A percentile compares a stretch with the other conserved stretches of the same genome.
Evolutionary conservation across 2,113 vertebrate species (phyloP).

Genomic region (Ophthalmolycus amberensis): DNA sequence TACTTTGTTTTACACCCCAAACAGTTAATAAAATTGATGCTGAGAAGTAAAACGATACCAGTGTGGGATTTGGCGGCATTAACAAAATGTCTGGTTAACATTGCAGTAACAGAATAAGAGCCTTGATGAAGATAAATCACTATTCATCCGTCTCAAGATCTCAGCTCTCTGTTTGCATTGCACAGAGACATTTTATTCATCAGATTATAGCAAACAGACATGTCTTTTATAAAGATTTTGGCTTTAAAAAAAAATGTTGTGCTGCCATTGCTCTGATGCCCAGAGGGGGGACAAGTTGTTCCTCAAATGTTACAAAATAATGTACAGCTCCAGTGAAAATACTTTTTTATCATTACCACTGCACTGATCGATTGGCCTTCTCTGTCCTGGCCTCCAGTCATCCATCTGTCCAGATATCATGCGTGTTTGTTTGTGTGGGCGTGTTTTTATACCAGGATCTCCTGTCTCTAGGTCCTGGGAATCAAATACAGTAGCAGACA

Average conservation of each 20-base stretch:
- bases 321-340: constrained; percentile 14
- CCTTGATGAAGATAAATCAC: constrained; percentile 1
- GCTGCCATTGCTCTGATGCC: not conserved
- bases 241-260: not conserved
- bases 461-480: constrained; percentile 62
- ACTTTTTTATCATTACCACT: constrained; percentile 33
- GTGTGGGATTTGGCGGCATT: not conserved
- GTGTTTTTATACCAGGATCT: constrained; percentile 53
- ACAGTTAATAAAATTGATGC: constrained; percentile 3
- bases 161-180: constrained; percentile 2
- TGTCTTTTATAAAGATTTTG: not conserved
- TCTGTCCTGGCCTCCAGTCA: constrained; percentile 16
- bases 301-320: constrained; percentile 7
- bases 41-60: constrained; percentile 1
- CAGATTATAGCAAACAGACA: not conserved
- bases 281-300: constrained; percentile 22
- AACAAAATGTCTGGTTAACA: not conserved
- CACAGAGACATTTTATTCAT: not conserved
- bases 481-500: constrained; percentile 43
- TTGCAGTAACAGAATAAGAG: not conserved
- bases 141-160: not conserved
- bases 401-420: constrained; percentile 9
- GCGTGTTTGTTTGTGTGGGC: constrained; percentile 8
- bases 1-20: not conserved
- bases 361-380: constrained; percentile 32